phyloP scores from a whole-genome alignment of 2,888 invertebrate genomes.

The Phlogophora meticulosa region DNA sequence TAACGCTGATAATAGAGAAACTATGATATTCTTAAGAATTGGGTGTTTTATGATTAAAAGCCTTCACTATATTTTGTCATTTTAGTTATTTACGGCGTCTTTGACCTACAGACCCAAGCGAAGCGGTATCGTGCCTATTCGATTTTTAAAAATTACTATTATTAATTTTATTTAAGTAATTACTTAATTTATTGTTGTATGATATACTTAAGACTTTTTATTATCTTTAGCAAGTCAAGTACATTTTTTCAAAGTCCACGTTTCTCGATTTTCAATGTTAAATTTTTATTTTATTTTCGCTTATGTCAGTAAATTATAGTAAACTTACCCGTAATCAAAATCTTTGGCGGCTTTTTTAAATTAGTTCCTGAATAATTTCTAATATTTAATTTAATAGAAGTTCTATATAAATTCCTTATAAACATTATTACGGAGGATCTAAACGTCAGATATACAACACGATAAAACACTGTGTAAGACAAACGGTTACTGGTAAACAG shows the following conservation, averaged over 20 bases:
- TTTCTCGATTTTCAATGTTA: background rate
- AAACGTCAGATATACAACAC: conserved; percentile 68
- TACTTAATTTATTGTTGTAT: background rate
- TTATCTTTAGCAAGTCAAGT: background rate
- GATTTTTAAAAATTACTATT: no score
- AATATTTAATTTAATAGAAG: conserved; percentile 72
- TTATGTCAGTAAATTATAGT: conserved; percentile 16
- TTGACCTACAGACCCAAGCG: conserved; percentile 8
- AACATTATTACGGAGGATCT: conserved; percentile 72
- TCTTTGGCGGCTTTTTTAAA: conserved; percentile 85
- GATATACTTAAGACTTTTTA: background rate
- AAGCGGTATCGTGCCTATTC: background rate
- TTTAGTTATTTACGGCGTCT: conserved; percentile 35
- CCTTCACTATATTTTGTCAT: conserved; percentile 38
- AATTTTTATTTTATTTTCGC: conserved; percentile 30
- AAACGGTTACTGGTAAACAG: conserved; percentile 76
- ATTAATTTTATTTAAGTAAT: conserved; percentile 1
- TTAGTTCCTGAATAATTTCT: conserved; percentile 78
- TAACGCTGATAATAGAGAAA: conserved; percentile 32
- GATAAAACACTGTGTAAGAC: conserved; percentile 78
- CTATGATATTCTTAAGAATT: conserved; percentile 21
- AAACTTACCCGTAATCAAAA: conserved; percentile 91
- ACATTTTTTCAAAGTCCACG: background rate
- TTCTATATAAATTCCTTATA: conserved; percentile 77
- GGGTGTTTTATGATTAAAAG: conserved; percentile 12